These are phyloP conservation scores for Metalampra italica DNA, from an alignment of 2,888 invertebrate species.

Conservation along the genomic window DNA sequence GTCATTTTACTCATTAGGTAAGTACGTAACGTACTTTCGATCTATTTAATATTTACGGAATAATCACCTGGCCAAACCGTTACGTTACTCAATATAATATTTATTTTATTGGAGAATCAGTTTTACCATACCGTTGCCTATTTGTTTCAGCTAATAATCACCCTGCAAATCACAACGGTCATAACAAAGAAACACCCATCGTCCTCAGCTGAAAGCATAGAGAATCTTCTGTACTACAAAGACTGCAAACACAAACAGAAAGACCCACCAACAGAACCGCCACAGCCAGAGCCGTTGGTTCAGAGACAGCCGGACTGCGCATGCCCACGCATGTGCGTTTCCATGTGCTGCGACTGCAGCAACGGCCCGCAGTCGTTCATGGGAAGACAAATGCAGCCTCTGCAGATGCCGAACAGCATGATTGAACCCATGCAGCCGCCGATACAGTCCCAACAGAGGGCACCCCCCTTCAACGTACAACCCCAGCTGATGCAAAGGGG, in stretches of 20 bases:
- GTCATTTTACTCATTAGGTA: too few relatives aligned
- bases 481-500: constrained; percentile 18
- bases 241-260: constrained; percentile 48
- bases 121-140: too few relatives aligned
- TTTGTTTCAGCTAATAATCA: constrained; percentile 43
- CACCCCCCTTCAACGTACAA: constrained; percentile 15
- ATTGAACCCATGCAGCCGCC: not conserved
- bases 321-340: constrained; percentile 59
- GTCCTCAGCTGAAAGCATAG: constrained; percentile 60
- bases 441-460: constrained; percentile 6
- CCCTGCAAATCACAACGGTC: constrained; percentile 32
- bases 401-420: constrained; percentile 7
- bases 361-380: constrained; percentile 6
- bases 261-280: not conserved
- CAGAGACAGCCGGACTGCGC: constrained; percentile 28
- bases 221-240: constrained; percentile 61
- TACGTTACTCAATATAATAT: too few relatives aligned
- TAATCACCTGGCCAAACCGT: too few relatives aligned
- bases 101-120: too few relatives aligned
- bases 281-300: not conserved
- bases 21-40: too few relatives aligned
- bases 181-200: constrained; percentile 22
- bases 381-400: constrained; percentile 24
- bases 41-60: too few relatives aligned
- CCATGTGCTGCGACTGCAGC: constrained; percentile 52